Evolutionary conservation across 2,797 vertebrate species (phyloP), one percentile per base, ranked within the genome.

Genomic region (Distichodus sexfasciatus): DNA sequence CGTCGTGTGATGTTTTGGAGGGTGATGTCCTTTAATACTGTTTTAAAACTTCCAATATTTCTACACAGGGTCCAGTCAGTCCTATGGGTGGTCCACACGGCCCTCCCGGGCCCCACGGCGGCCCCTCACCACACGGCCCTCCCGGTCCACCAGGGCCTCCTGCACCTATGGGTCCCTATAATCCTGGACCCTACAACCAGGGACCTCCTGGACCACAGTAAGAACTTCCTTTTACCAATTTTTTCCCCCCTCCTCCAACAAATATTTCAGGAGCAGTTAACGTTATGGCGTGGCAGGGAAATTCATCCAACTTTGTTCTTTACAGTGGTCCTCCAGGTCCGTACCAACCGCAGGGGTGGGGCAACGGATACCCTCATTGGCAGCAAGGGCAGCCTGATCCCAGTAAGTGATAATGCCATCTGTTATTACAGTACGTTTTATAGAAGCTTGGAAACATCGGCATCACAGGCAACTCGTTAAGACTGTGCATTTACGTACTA

Each of bases 131-230:
- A 0, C 97, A 99, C 7, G 96, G 97, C 54, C 96, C 96, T 57
- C 96, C 96, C 35, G 97, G 96, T 21, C 96, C 96, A 0, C 96
- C 94, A 0, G 96, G 96, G 44, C 95, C 97, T 41, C 95, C 95
- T 40, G 91, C 94, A 75, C 96, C 95, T 23, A 98, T 99, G 97
- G 97, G 96, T 46, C 97, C 97, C 0, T 99, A 99, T 84, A 98
- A 98, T 74, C 94, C 95, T 57, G 96, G 95, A 69, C 96, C 96
- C 46, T 99, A 98, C 54, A 98, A 95, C 79, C 97, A 97, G 75
- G 97, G 97, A 14, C 97, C 97, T 57, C 96, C 96, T 63, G 97
- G 97, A 75, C 97, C 95, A 67, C 97, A 98, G 96, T 99, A 88
- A 94, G 97, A 91, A 4, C 19, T 10, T 17, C 2, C 31, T 36